These are phyloP conservation scores for Gymnobelideus leadbeateri DNA, from an alignment of 2,113 vertebrate genomes.

Conservation along the genomic window DNA sequence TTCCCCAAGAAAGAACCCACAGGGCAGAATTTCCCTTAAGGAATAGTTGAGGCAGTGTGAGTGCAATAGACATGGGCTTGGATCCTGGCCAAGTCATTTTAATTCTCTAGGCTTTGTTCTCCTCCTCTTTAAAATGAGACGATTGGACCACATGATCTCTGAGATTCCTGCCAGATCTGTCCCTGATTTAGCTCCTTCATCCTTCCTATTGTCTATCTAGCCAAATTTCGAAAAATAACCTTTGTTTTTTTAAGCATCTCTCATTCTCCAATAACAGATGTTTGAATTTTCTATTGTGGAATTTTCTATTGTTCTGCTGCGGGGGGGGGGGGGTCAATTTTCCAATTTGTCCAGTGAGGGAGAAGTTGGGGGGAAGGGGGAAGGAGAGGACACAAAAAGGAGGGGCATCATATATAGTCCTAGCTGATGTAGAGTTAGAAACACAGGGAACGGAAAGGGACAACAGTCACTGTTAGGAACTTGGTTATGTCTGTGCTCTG, in stretches of 20 bases:
- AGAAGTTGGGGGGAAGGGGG: neutral
- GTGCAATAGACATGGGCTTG: neutral
- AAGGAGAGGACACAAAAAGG: neutral
- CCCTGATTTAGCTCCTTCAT: neutral
- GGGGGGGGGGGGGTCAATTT: neutral
- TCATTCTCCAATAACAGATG: neutral
- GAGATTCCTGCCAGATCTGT: neutral
- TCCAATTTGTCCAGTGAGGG: neutral
- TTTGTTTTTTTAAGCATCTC: neutral
- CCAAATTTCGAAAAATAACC: neutral
- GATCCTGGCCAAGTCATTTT: neutral
- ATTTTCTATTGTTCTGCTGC: neutral
- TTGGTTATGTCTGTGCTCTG: neutral
- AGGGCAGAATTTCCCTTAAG: neutral
- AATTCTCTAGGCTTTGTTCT: neutral
- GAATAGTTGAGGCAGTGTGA: neutral
- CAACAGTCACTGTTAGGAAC: neutral
- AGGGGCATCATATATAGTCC: neutral
- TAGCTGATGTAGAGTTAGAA: neutral
- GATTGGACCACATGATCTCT: neutral
- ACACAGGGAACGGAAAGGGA: neutral
- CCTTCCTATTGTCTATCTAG: neutral
- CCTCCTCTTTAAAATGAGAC: neutral
- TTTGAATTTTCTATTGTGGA: neutral
- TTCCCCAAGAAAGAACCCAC: neutral